A percentile compares a stretch with the other conserved stretches of the same genome.
phyloP scores from a whole-genome alignment of 2,113 vertebrate genomes.

The Crotalus viridis region DNA sequence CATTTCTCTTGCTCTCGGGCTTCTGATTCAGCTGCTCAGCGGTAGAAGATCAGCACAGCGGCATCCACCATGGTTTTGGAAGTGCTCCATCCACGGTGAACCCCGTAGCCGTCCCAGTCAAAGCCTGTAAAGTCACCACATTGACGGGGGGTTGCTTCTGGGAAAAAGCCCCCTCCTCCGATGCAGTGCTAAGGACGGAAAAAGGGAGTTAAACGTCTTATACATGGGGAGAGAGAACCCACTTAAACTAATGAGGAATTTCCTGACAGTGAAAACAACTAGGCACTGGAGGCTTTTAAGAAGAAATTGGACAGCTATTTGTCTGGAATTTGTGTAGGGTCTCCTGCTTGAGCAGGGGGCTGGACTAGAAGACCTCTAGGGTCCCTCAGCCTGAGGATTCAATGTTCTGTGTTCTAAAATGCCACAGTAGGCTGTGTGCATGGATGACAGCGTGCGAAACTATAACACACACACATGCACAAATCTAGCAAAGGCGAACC shows the following conservation, averaged over 20 bases:
- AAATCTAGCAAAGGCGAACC: too few relatives aligned
- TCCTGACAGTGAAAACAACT: neutral
- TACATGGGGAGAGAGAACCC: neutral
- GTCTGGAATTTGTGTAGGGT: too few relatives aligned
- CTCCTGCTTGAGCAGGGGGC: neutral
- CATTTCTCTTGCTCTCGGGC: neutral
- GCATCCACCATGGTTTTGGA: neutral
- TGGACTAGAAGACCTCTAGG: too few relatives aligned
- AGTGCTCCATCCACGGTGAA: constrained; percentile 20
- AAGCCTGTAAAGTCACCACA: constrained; percentile 49
- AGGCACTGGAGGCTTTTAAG: neutral
- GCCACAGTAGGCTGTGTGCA: too few relatives aligned
- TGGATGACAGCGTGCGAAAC: too few relatives aligned
- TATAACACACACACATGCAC: too few relatives aligned
- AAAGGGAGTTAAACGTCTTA: too few relatives aligned
- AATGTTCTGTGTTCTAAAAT: too few relatives aligned
- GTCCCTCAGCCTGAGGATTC: too few relatives aligned
- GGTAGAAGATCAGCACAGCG: constrained; percentile 31
- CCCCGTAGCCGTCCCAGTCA: constrained; percentile 54
- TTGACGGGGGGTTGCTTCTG: constrained; percentile 31
- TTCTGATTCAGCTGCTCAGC: neutral
- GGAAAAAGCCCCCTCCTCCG: constrained; percentile 53
- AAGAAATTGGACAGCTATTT: neutral
- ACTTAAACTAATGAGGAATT: neutral
- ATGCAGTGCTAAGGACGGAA: constrained; percentile 31